Percentiles rank a stretch among this genome's conserved stretches.
Conservation (phyloP, 2,113 vertebrate species). For the Ailurus styani region DNA sequence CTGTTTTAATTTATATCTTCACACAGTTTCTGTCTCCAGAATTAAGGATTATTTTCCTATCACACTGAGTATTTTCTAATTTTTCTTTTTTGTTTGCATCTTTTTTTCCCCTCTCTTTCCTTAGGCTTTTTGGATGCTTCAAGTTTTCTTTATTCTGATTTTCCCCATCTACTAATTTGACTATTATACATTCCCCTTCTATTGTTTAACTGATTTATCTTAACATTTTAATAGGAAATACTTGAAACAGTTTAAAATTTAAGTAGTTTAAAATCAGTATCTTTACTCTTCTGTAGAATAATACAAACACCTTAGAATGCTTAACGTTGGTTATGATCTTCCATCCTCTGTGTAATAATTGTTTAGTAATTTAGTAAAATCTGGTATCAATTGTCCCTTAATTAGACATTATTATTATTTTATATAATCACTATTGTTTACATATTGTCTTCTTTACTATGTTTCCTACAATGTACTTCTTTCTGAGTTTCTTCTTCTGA, state of each 20-base stretch:
- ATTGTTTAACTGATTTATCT: not conserved
- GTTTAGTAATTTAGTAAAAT: not conserved
- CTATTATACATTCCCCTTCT: not conserved
- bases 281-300: not conserved
- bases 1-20: not conserved
- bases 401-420: not conserved
- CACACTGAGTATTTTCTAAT: not conserved
- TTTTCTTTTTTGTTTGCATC: not conserved
- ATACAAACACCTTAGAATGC: not conserved
- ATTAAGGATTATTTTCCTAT: not conserved
- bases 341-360: not conserved
- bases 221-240: not conserved
- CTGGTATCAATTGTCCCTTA: not conserved
- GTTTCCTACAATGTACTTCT: not conserved
- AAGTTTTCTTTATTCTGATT: not conserved
- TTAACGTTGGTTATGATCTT: not conserved
- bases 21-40: not conserved
- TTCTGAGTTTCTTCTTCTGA: not conserved
- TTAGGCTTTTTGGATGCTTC: not conserved
- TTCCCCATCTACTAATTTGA: not conserved
- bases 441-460: not conserved
- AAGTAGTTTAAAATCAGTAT: not conserved
- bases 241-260: not conserved
- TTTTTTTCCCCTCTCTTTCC: not conserved
- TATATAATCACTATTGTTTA: not conserved